phyloP scores from a whole-genome alignment of 2,888 invertebrate species.

The Diarsia dahlii region DNA sequence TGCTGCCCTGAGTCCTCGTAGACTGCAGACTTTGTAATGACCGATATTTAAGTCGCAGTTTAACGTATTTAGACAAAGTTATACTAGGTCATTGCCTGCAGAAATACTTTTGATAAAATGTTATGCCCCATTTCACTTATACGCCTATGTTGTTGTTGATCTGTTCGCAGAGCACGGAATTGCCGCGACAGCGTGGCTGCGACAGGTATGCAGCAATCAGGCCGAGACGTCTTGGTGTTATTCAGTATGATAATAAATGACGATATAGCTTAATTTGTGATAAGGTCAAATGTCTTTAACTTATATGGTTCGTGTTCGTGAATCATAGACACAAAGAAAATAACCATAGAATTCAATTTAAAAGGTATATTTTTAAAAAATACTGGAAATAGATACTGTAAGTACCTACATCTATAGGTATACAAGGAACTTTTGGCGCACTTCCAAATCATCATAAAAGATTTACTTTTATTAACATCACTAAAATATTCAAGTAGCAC shows the following conservation, averaged over 20 bases:
- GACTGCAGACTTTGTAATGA: not conserved
- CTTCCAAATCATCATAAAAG: not conserved
- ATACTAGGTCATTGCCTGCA: not conserved
- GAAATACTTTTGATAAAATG: not conserved
- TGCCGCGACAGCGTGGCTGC: not conserved
- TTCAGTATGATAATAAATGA: too few relatives aligned
- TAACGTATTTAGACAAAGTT: not conserved
- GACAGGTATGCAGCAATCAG: not conserved
- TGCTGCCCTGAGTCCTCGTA: not conserved
- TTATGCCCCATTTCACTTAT: not conserved
- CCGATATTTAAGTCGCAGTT: too few relatives aligned
- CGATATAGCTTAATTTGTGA: too few relatives aligned
- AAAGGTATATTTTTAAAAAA: slow-evolving; percentile 64
- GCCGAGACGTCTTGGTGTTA: not conserved
- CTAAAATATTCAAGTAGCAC: not conserved
- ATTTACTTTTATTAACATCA: not conserved
- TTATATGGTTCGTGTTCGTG: not conserved
- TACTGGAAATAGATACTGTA: slow-evolving; percentile 47
- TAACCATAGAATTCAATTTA: not conserved
- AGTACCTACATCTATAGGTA: not conserved
- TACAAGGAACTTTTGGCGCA: slow-evolving; percentile 1
- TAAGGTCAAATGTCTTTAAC: not conserved
- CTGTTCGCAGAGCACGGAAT: not conserved
- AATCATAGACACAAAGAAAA: not conserved
- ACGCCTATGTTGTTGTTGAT: not conserved